Percentiles rank a stretch among this genome's conserved stretches.
These are phyloP conservation scores for Epiblema foenella DNA, from an alignment of 2,888 invertebrate species.

Conservation along the genomic window DNA sequence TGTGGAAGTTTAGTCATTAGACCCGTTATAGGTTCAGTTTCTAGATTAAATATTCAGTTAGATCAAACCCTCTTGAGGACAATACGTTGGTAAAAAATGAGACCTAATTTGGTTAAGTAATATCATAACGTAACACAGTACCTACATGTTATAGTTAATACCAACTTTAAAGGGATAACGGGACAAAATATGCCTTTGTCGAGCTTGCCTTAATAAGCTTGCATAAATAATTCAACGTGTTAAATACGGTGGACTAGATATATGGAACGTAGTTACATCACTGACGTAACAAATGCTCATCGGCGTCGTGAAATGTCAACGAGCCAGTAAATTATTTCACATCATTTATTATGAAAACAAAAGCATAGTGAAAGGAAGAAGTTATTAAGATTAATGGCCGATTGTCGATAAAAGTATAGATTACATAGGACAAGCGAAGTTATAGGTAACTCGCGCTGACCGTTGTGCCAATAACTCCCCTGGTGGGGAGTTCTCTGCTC, in stretches of 20 bases:
- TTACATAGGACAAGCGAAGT: constrained; percentile 1
- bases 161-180: neutral
- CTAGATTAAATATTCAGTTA: neutral
- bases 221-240: constrained; percentile 7
- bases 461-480: too few species aligned
- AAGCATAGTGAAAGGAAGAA: constrained; percentile 27
- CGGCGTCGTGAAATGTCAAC: constrained; percentile 32
- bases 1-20: neutral
- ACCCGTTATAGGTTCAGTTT: neutral
- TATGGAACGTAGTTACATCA: neutral
- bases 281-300: constrained; percentile 8
- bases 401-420: neutral
- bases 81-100: neutral
- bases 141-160: neutral
- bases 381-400: constrained; percentile 13
- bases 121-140: neutral
- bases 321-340: constrained; percentile 22
- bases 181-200: constrained; percentile 7
- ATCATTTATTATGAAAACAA: constrained; percentile 38
- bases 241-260: neutral
- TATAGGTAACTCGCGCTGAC: neutral
- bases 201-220: neutral
- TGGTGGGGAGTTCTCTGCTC: too few species aligned
- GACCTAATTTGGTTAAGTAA: neutral
- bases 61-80: neutral